Evolutionary conservation across 2,888 invertebrate genomes (phyloP), one percentile per base, ranked within the genome.

Genomic region (Drosophila planitibia): DNA sequence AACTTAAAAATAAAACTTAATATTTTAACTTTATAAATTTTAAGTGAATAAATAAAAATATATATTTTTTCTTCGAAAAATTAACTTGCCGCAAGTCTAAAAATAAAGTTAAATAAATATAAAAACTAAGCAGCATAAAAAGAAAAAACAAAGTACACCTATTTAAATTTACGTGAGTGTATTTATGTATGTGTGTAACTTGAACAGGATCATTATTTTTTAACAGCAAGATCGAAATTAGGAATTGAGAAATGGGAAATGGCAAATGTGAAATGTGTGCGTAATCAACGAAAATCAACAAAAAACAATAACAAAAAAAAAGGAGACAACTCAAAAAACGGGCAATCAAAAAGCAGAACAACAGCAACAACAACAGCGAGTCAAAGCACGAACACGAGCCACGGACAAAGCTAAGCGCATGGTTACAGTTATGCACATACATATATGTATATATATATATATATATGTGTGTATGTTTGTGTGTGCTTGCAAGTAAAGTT

Each of bases 351-450:
- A 25, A 16, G 16, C 47, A 25, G 32, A 66, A 33, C 41, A 47
- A 47, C 28, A 28, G n/a, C 51, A 63, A 33, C 33, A 49, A 49
- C 51, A 66, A 33, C 35, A n/a, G 25, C 55, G 51, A 14, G 4
- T 7, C 22, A 41, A 28, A 37, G 6, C 44, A 32, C 54, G 30
- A 3, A 16, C 47, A 53, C 47, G 47, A 47, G 47, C 47, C 9
- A 25, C 25, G 37, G 3, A 55, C 25, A 55, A 55, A 59, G 39
- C 14, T 44, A 49, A 54, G 55, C 73, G 47, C 53, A 64, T 32
- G 33, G 65, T 77, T 73, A 67, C 73, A 77, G 77, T 73, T 52
- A 67, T 47, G 22, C 63, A 65, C 55, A 55, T 16, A 25, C 47
- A 22, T 25, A 22, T 44, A 22, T 22, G 12, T 22, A 44, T 22